Percentiles rank a stretch among this genome's conserved stretches.
Conservation (phyloP, 1,140 invertebrate species). For the Sweltsa coloradensis region DNA sequence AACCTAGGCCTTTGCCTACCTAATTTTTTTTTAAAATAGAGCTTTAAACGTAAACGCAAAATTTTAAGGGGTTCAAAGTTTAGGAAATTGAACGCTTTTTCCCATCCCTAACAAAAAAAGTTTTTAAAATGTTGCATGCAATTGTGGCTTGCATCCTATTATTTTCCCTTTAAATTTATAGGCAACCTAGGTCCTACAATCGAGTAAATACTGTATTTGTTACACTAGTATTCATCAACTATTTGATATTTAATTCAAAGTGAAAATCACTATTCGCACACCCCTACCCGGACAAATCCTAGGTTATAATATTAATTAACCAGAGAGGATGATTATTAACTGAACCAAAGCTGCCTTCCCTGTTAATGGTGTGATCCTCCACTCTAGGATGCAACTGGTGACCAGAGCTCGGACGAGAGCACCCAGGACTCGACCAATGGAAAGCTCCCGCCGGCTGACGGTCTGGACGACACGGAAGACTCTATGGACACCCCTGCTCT, state of each 20-base stretch:
- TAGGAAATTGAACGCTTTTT: too few relatives aligned
- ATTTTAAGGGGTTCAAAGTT: too few relatives aligned
- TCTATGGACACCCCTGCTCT: slow-evolving; percentile 44
- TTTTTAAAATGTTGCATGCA: too few relatives aligned
- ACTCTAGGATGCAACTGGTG: slow-evolving; percentile 30
- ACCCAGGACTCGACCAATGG: slow-evolving; percentile 36
- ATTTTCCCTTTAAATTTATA: too few relatives aligned
- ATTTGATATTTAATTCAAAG: slow-evolving; percentile 18
- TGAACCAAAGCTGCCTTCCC: slow-evolving; percentile 31
- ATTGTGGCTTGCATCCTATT: too few relatives aligned
- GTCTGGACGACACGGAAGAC: slow-evolving; percentile 47
- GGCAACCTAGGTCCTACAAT: too few relatives aligned
- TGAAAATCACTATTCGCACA: slow-evolving; percentile 35
- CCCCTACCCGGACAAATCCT: slow-evolving; percentile 20
- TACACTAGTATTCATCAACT: too few relatives aligned
- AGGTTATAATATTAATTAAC: slow-evolving; percentile 20
- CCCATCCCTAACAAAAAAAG: too few relatives aligned
- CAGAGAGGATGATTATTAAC: slow-evolving; percentile 17
- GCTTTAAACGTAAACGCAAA: too few relatives aligned
- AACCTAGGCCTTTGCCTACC: too few relatives aligned
- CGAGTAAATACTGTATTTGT: too few relatives aligned
- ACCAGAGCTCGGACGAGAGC: slow-evolving; percentile 36
- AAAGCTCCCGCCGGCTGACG: slow-evolving; percentile 32
- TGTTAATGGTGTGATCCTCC: slow-evolving; percentile 25
- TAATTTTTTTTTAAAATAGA: too few relatives aligned